These are phyloP conservation scores for Columba guinea DNA, from an alignment of 2,797 vertebrate genomes.

Conservation along the genomic window DNA sequence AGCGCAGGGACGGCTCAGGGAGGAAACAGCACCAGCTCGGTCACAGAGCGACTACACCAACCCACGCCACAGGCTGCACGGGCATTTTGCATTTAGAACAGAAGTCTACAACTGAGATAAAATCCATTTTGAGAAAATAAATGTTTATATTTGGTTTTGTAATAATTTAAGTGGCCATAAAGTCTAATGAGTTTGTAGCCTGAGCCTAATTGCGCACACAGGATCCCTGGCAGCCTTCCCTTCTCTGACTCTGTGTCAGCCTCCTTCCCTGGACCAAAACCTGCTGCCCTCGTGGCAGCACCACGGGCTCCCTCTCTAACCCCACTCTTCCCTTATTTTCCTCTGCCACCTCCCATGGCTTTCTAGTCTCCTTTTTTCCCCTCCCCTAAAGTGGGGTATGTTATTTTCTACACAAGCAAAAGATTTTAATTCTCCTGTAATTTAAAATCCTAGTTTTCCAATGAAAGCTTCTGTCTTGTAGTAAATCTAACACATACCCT, in stretches of 20 bases:
- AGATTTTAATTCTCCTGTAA: background rate
- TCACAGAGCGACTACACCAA: background rate
- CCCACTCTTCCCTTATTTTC: background rate
- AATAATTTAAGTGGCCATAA: background rate
- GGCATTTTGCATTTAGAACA: background rate
- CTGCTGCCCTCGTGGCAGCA: background rate
- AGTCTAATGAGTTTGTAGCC: background rate
- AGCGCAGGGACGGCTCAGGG: fast-evolving
- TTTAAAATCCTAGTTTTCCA: background rate
- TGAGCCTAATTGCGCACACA: background rate
- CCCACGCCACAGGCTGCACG: background rate
- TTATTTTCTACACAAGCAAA: background rate
- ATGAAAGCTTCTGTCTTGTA: background rate
- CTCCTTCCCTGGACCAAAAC: background rate
- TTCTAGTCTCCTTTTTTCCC: background rate
- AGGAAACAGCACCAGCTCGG: fast-evolving
- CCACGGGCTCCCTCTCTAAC: background rate
- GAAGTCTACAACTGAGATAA: background rate
- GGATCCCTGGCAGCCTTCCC: background rate
- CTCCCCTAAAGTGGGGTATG: background rate
- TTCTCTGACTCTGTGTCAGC: background rate
- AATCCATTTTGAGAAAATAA: background rate
- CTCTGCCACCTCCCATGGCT: background rate
- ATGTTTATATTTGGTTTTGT: background rate
- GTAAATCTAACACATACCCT: background rate